A percentile compares a stretch with the other conserved stretches of the same genome.
Evolutionary conservation across 2,113 vertebrate genomes (phyloP).

Genomic region (Microcebus murinus): DNA sequence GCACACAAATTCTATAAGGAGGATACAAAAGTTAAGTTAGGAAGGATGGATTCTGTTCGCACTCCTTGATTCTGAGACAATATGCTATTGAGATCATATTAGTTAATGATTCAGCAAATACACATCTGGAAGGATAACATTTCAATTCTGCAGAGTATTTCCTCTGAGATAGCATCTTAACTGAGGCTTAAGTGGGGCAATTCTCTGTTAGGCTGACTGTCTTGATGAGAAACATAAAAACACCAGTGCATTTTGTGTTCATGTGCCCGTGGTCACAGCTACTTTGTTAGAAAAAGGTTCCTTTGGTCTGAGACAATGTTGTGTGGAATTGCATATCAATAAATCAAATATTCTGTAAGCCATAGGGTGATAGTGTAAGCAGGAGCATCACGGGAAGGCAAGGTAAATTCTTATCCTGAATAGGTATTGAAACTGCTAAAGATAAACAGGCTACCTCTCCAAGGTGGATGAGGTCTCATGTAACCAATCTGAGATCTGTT

Average conservation of each 20-base stretch:
- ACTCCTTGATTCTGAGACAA: background rate
- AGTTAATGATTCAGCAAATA: background rate
- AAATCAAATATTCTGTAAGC: background rate
- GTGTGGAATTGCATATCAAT: background rate
- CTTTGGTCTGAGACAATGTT: background rate
- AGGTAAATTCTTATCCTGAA: background rate
- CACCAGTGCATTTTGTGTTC: background rate
- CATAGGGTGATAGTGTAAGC: background rate
- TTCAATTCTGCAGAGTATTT: background rate
- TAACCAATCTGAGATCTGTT: background rate
- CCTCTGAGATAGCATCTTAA: background rate
- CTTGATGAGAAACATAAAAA: background rate
- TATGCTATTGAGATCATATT: background rate
- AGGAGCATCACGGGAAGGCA: background rate
- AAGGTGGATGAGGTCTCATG: background rate
- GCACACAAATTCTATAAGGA: background rate
- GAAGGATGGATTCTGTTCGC: background rate
- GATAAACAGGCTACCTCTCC: background rate
- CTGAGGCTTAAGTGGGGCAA: background rate
- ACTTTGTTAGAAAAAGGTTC: background rate
- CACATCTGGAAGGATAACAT: background rate
- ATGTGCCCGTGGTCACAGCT: background rate
- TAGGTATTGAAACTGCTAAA: background rate
- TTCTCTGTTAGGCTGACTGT: background rate
- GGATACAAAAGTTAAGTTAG: background rate